phyloP scores from a whole-genome alignment of 2,888 invertebrate species.

The Lasiommata megera region DNA sequence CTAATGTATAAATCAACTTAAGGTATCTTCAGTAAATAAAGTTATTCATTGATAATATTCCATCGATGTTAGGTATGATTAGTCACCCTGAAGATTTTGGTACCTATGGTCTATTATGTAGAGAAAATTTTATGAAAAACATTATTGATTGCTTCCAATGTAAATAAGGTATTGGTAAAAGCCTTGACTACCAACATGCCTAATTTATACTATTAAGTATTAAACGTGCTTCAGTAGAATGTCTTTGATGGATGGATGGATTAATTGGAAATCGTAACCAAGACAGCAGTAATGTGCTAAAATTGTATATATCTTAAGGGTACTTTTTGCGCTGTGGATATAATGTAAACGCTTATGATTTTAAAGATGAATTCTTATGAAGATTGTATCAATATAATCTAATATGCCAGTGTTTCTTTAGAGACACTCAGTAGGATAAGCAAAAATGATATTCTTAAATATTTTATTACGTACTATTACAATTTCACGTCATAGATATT shows the following conservation, averaged over 20 bases:
- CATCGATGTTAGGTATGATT: no score
- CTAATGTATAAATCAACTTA: no score
- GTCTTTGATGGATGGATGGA: no score
- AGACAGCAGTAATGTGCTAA: not conserved
- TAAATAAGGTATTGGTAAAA: no score
- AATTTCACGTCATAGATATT: not conserved
- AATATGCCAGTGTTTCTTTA: not conserved
- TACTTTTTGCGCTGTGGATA: not conserved
- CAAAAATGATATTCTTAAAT: not conserved
- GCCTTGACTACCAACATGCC: no score
- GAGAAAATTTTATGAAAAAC: no score
- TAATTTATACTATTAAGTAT: not conserved
- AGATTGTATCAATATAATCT: not conserved
- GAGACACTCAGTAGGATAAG: constrained; percentile 1
- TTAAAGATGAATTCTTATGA: not conserved
- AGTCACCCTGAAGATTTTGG: no score
- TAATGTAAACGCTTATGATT: not conserved
- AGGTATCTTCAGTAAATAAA: no score
- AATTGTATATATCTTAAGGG: not conserved
- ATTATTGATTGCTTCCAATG: no score
- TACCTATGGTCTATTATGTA: no score
- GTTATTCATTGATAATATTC: no score
- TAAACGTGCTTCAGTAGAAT: not conserved
- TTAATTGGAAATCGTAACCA: no score
- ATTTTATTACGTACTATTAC: not conserved